Evolutionary conservation across 2,113 vertebrate species (phyloP), one percentile per base, ranked within the genome.

Genomic region (Trachemys scripta): DNA sequence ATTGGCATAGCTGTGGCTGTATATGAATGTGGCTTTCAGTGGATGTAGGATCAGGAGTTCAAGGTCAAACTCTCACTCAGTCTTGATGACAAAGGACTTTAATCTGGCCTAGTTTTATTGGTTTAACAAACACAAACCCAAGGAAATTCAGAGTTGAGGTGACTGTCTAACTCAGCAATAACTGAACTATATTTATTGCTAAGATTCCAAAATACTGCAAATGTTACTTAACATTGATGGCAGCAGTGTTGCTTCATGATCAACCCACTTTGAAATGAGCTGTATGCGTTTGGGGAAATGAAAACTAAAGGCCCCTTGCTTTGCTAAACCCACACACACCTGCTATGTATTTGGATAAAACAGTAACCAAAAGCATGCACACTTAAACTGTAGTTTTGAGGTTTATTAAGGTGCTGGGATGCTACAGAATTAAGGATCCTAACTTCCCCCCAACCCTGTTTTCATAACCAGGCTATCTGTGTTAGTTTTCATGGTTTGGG

Each of bases 311-410:
- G 51, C 27, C 82, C 14, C 88, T 91, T 85, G 84, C 20, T 50
- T 56, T 69, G 20, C 62, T 35, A 72, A 95, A 82, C 79, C 27
- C 54, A 85, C 76, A 54, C 17, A 8, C 57, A 4, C 0, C 20
- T 45, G 62, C 95, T 95, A 5, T 72, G n/a, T 93, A 75, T 53
- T 29, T 85, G 51, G 27, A 51, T 87, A 82, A 94, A 95, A 5
- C 10, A 75, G 42, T 45, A 90, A 84, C 17, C 79, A 10, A 45
- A 79, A 88, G 54, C 82, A 1, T 5, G 19, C 2, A 3, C 31
- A 45, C 51, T 53, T 29, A 82, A 57, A 17, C 50, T 22, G 4
- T 72, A 14, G 25, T 54, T 53, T 0, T 38, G 49, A 80, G 80
- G 31, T 11, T 92, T 79, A 3, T 57, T 13, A 12, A 47, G 80